phyloP scores from a whole-genome alignment of 2,888 invertebrate species.

The Ernsta delagoae region DNA sequence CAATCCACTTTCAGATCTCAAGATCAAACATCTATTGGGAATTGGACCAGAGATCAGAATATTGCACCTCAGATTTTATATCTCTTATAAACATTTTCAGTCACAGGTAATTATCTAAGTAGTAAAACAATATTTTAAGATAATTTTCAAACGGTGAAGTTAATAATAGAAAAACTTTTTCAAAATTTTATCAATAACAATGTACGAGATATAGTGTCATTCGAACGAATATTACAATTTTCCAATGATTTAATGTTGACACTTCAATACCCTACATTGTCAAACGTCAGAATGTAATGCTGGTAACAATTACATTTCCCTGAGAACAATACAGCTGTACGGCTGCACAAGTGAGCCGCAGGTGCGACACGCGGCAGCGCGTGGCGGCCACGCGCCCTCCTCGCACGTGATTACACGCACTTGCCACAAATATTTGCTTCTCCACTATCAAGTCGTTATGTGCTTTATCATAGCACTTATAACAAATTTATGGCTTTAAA shows the following conservation, averaged over 20 bases:
- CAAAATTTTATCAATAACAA: no score
- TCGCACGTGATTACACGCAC: conserved; percentile 65
- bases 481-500: neutral
- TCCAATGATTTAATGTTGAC: no score
- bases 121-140: no score
- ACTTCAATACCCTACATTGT: neutral
- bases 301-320: conserved; percentile 15
- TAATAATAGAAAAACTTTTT: no score
- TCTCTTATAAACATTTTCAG: no score
- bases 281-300: conserved; percentile 5
- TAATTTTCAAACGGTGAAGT: no score
- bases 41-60: conserved; percentile 37
- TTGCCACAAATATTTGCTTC: conserved; percentile 69
- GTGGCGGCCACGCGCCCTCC: conserved; percentile 54
- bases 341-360: conserved; percentile 48
- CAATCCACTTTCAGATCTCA: conserved; percentile 73
- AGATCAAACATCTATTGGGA: conserved; percentile 54
- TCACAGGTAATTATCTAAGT: no score
- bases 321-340: conserved; percentile 7
- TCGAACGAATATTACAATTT: no score
- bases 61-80: neutral
- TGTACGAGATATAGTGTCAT: no score
- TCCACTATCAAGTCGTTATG: conserved; percentile 62
- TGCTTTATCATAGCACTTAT: conserved; percentile 42
- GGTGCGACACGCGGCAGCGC: conserved; percentile 62